Evolutionary conservation across 2,888 invertebrate genomes (phyloP), one percentile per base, ranked within the genome.

Genomic region (Phengaris alcon): DNA sequence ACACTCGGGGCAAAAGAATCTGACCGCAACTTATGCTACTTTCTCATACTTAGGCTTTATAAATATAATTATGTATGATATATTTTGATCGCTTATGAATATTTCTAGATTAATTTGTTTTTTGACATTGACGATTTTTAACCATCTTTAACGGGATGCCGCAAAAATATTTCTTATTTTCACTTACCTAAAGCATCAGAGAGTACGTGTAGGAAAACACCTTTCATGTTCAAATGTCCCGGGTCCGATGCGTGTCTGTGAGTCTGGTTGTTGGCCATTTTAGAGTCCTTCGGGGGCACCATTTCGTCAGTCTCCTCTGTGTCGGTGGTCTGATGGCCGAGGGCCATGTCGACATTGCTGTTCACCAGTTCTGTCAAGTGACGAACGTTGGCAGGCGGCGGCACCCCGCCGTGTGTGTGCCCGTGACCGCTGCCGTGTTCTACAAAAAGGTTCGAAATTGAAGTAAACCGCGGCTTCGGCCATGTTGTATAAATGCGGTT

Each of bases 161-260:
- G 22, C 22, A 22, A 22, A 22, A 22, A 22, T 22, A 1, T 22
- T 22, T 22, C 22, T 22, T 22, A 22, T 35, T 35, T 35, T 35
- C 35, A 44, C 90, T 94, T 85, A 90, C 99, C 99, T 73, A 99
- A 93, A 35, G 99, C 99, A 93, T 99, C 99, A 73, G 99, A 99
- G 57, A 99, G 90, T 6, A 99, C 97, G 87, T 99, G 99, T 75
- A 99, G 94, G 88, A 99, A 99, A n/a, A 99, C 99, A n/a, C 99
- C 99, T 75, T 98, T 96, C 99, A 99, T 99, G 87, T 99, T 99
- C 97, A 99, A 96, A 87, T 98, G 97, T 3, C 96, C 96, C 0
- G 97, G 95, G 84, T 96, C 94, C 84, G 78, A 70, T 82, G 82
- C 75, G 85, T 84, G 0, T 89, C 85, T 93, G 64, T 64, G 64